Evolutionary conservation across 2,797 vertebrate species (phyloP).

Genomic region (Thripadectes ignobilis): DNA sequence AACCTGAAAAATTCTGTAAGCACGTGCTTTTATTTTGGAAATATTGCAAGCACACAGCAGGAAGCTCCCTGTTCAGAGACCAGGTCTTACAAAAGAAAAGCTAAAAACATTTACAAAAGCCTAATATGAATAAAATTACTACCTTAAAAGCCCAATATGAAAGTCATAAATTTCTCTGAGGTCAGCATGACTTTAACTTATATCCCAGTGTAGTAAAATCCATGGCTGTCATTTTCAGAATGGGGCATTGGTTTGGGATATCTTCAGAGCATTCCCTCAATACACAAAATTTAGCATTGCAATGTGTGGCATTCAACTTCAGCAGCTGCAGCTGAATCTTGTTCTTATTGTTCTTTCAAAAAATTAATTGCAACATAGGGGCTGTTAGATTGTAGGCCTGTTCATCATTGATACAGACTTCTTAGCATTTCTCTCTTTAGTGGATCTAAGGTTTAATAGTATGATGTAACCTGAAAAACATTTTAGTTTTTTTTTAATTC

Average conservation of each 20-base stretch:
- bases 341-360: background rate
- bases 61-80: background rate
- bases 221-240: background rate
- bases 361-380: background rate
- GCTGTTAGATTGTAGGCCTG: background rate
- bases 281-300: background rate
- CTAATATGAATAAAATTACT: background rate
- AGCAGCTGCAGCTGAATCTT: background rate
- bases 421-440: conserved; percentile 16
- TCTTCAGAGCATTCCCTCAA: background rate
- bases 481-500: conserved; percentile 5
- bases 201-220: background rate
- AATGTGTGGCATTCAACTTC: background rate
- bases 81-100: background rate
- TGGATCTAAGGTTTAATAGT: conserved; percentile 22
- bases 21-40: background rate
- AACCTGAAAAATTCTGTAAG: background rate
- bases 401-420: background rate
- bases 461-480: conserved; percentile 45
- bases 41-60: background rate
- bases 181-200: background rate
- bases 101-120: background rate
- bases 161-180: background rate
- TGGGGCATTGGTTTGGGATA: background rate
- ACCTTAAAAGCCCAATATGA: background rate